A percentile compares a stretch with the other conserved stretches of the same genome.
phyloP scores from a whole-genome alignment of 2,888 invertebrate genomes.

The Lepidochitona cinerea region DNA sequence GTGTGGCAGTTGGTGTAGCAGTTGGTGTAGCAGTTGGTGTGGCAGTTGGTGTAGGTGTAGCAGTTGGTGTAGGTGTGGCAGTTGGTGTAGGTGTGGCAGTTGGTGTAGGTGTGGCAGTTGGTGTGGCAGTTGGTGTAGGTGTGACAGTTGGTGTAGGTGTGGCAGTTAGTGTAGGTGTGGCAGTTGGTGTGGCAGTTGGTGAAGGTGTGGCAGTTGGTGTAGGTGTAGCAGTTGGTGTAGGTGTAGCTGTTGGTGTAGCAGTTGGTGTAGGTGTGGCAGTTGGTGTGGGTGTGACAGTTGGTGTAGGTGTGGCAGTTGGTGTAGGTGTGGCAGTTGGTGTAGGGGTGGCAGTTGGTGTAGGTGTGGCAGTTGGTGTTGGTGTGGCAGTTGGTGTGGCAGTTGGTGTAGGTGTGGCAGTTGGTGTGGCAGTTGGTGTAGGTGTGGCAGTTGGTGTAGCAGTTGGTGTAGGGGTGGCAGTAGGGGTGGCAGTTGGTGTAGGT shows the following conservation, averaged over 20 bases:
- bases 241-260: not conserved
- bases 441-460: not conserved
- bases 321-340: not conserved
- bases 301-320: not conserved
- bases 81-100: not conserved
- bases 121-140: not conserved
- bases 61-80: not conserved
- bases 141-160: not conserved
- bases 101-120: not conserved
- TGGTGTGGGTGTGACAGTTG: not conserved
- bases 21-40: not conserved
- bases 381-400: not conserved
- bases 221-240: not conserved
- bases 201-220: not conserved
- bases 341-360: not conserved
- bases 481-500: not conserved
- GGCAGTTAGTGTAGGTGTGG: not conserved
- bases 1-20: not conserved
- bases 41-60: not conserved
- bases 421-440: not conserved
- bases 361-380: not conserved
- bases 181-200: not conserved
- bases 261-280: not conserved
- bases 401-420: not conserved
- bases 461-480: not conserved